phyloP scores from a whole-genome alignment of 2,888 invertebrate species.

The Lepidochitona cinerea region DNA sequence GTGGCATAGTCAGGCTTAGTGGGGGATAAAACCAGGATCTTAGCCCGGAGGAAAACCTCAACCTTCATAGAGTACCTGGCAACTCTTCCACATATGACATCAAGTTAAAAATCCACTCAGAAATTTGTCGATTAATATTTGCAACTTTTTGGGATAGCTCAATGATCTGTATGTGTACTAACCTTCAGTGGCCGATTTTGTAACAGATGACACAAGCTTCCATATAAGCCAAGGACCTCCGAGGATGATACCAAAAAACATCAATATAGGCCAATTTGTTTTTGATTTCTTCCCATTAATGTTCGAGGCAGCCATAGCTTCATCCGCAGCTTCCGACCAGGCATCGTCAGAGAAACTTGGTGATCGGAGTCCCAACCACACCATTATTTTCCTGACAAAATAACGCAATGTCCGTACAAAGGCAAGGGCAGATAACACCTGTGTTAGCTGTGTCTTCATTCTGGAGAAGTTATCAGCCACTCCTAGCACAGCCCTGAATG shows the following conservation, averaged over 20 bases:
- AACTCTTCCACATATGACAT: too few relatives aligned
- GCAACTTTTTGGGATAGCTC: too few relatives aligned
- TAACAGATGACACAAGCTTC: constrained; percentile 78
- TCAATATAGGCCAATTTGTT: constrained; percentile 84
- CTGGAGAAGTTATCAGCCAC: constrained; percentile 96
- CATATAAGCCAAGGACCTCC: constrained; percentile 94
- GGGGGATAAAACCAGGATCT: too few relatives aligned
- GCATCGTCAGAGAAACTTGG: constrained; percentile 68
- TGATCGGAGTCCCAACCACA: constrained; percentile 74
- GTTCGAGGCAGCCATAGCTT: constrained; percentile 68
- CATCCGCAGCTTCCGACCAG: constrained; percentile 63
- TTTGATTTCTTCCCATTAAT: constrained; percentile 72
- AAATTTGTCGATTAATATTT: too few relatives aligned
- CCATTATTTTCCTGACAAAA: constrained; percentile 83
- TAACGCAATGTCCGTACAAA: constrained; percentile 85
- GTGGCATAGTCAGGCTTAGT: too few relatives aligned
- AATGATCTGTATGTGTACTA: too few relatives aligned
- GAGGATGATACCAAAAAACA: constrained; percentile 90
- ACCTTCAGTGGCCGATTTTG: not conserved
- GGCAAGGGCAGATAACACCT: constrained; percentile 90
- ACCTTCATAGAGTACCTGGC: too few relatives aligned
- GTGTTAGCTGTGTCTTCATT: constrained; percentile 85
- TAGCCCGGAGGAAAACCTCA: too few relatives aligned
- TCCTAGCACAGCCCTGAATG: constrained; percentile 94
- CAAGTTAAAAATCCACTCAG: too few relatives aligned